These are phyloP conservation scores for Leucoraja erinaceus DNA, from an alignment of 2,113 vertebrate genomes.

Conservation along the genomic window DNA sequence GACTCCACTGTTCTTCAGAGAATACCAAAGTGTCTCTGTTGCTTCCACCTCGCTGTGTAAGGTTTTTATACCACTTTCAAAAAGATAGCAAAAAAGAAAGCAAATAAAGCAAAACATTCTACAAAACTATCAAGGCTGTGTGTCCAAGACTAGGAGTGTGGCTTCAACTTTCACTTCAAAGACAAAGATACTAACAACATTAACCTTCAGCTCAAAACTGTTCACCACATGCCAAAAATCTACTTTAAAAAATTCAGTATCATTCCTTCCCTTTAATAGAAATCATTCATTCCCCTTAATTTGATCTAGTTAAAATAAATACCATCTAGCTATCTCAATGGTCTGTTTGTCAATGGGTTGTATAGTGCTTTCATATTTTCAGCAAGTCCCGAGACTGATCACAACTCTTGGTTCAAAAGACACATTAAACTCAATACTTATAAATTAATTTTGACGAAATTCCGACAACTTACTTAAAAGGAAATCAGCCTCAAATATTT, in stretches of 20 bases:
- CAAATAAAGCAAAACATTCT: not conserved
- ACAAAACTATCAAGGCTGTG: not conserved
- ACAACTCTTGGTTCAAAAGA: not conserved
- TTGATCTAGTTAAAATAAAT: not conserved
- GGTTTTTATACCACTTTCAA: not conserved
- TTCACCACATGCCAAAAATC: not conserved
- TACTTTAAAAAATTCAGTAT: not conserved
- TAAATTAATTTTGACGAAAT: no score
- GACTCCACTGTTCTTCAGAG: not conserved
- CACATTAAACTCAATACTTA: no score
- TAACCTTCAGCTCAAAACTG: not conserved
- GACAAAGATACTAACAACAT: not conserved
- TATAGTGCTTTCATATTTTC: not conserved
- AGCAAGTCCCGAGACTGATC: not conserved
- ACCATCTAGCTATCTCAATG: not conserved
- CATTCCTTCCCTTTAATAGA: not conserved
- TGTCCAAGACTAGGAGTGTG: not conserved
- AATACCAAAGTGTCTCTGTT: not conserved
- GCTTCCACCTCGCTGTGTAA: not conserved
- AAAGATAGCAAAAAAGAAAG: not conserved
- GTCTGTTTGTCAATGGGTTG: not conserved
- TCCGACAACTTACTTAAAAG: no score
- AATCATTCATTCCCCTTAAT: not conserved
- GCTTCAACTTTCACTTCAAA: not conserved
- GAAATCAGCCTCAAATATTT: not conserved